phyloP scores from a whole-genome alignment of 2,888 invertebrate species.

The Patella caerulea region DNA sequence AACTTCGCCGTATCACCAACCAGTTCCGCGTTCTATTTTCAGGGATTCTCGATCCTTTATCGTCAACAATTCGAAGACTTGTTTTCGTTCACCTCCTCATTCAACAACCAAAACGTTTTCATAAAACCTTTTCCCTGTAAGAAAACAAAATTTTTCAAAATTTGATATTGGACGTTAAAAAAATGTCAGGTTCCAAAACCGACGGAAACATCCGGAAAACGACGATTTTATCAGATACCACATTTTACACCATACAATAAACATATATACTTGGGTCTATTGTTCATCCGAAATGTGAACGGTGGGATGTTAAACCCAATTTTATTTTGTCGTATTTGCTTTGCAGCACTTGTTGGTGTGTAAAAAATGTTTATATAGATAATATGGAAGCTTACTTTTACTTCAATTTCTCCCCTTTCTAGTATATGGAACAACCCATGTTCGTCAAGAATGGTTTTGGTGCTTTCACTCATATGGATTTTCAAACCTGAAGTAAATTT shows the following conservation, averaged over 20 bases:
- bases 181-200: too few relatives aligned
- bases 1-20: too few relatives aligned
- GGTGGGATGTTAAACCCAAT: background rate
- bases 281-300: background rate
- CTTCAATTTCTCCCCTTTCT: constrained; percentile 88
- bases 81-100: background rate
- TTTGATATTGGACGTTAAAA: too few relatives aligned
- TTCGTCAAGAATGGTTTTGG: constrained; percentile 86
- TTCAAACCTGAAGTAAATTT: constrained; percentile 79
- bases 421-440: constrained; percentile 88
- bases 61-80: too few relatives aligned
- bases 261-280: too few relatives aligned
- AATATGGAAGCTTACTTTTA: constrained; percentile 80
- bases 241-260: too few relatives aligned
- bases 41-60: too few relatives aligned
- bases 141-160: background rate
- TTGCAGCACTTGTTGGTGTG: too few relatives aligned
- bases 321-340: background rate
- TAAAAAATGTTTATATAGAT: too few relatives aligned
- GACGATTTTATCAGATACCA: too few relatives aligned
- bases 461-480: constrained; percentile 91
- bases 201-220: too few relatives aligned
- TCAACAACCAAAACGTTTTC: constrained; percentile 18
- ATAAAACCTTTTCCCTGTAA: constrained; percentile 17
- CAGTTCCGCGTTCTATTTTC: too few relatives aligned